Percentiles rank a stretch among this genome's conserved stretches.
Conservation (phyloP, 2,888 invertebrate genomes). For the Cybosia mesomella region DNA sequence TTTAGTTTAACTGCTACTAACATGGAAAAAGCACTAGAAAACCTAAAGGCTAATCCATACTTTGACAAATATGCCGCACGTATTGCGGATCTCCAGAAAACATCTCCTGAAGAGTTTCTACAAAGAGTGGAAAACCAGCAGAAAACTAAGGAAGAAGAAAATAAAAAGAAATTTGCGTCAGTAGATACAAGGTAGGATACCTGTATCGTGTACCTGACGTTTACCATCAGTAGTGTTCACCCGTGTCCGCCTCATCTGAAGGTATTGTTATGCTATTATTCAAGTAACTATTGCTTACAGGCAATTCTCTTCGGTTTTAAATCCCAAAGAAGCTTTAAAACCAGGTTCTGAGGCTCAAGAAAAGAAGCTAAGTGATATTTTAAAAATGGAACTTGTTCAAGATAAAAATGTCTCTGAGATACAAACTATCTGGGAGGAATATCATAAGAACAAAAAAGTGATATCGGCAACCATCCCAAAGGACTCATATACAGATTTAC, state of each 20-base stretch:
- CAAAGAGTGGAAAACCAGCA: constrained; percentile 87
- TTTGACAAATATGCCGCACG: constrained; percentile 93
- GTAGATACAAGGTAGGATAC: constrained; percentile 73
- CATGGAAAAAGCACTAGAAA: constrained; percentile 84
- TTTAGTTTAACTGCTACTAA: constrained; percentile 74
- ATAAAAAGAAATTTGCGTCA: constrained; percentile 68
- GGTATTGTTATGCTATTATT: not conserved
- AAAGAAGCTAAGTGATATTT: constrained; percentile 89
- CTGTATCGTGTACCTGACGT: not conserved
- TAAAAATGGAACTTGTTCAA: constrained; percentile 92
- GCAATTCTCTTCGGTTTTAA: constrained; percentile 88
- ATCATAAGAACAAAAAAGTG: constrained; percentile 92
- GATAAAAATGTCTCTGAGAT: constrained; percentile 92
- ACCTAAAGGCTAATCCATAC: constrained; percentile 90
- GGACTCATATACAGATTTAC: constrained; percentile 87
- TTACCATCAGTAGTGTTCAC: too few relatives aligned
- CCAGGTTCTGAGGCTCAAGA: constrained; percentile 57
- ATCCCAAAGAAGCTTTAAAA: constrained; percentile 86
- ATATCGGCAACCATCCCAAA: constrained; percentile 91
- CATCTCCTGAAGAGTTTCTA: constrained; percentile 92
- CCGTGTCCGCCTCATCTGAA: not conserved
- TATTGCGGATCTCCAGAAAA: constrained; percentile 91
- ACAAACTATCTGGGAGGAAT: constrained; percentile 92
- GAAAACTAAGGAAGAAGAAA: constrained; percentile 69
- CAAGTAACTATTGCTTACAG: constrained; percentile 64